Base-by-base conservation (phyloP, 2,113 vertebrate species). In the Syngnathus typhle region DNA sequence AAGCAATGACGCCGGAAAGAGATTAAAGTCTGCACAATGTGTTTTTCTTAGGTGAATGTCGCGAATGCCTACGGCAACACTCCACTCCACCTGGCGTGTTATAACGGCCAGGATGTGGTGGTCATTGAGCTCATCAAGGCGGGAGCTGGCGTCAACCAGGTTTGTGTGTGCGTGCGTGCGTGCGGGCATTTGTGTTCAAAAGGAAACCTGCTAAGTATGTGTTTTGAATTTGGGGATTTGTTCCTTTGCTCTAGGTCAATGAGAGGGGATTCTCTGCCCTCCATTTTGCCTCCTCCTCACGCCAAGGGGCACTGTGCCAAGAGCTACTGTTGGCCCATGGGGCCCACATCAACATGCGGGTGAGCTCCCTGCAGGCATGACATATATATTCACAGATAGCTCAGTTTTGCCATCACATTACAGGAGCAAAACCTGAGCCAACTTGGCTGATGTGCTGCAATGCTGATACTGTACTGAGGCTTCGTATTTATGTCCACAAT, bases 91-190 rank as follows among this genome's bases (percentile, higher is more conserved):
- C 90, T 99, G 82, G 97, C 96, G 76, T 98, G 96, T 82, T 98
- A 97, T 78, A 98, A 98, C 13, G 96, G 97, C 37, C 97, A 98
- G 87, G 95, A 99, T 62, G 94, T 97, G 83, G 96, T 98, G 61
- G 96, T 98, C 73, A 94, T 94, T 70, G 95, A 98, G 82, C 94
- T 99, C 60, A 93, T 98, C 76, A 92, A 96, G 69, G 92, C 92
- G 10, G 97, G 96, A 83, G 95, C 95, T 87, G 93, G 92, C 44
- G 93, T 98, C 54, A 98, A 98, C 91, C 95, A 96, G 83, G 88
- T 87, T 46, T 56, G 70, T 55, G 44, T 18, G 13, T 47, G 27
- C 1, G 3, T 6, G 21, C 67, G 13, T 47, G 27, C 1, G 3
- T 6, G 21, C 67, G 16, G 7, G 18, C 19, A n/a, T 49, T 5